Conservation (phyloP, 2,113 vertebrate species). For the Clupea harengus region DNA sequence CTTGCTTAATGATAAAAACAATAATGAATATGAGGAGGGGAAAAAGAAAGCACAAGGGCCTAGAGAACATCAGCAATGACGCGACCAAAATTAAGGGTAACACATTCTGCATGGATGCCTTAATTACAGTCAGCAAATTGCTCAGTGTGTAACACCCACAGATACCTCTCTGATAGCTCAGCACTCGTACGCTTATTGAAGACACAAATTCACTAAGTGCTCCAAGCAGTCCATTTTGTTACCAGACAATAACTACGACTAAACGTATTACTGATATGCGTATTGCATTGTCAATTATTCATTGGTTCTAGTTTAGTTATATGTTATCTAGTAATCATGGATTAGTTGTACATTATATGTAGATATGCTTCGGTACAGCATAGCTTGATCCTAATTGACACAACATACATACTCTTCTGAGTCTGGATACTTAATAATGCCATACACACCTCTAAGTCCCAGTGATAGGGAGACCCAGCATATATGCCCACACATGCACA, state of each 20-base stretch:
- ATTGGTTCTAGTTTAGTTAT: neutral
- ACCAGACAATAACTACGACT: neutral
- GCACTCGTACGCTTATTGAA: neutral
- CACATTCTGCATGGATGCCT: slow-evolving; percentile 43
- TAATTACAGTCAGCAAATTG: slow-evolving; percentile 50
- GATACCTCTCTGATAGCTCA: neutral
- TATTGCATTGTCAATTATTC: neutral
- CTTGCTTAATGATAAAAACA: slow-evolving; percentile 49
- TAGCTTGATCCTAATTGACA: neutral
- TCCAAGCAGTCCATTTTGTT: neutral
- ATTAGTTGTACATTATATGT: neutral
- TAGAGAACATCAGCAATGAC: slow-evolving; percentile 49
- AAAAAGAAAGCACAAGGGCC: neutral
- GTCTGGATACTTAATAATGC: neutral
- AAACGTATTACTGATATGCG: neutral
- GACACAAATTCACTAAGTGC: neutral
- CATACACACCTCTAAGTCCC: neutral
- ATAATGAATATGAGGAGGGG: slow-evolving; percentile 49
- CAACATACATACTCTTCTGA: neutral
- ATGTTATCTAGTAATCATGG: neutral
- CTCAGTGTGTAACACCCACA: neutral
- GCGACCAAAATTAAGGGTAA: slow-evolving; percentile 52
- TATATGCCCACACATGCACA: neutral
- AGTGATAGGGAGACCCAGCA: neutral
- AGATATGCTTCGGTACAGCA: neutral